Conservation (phyloP, 2,113 vertebrate species). For the Shinisaurus crocodilurus region DNA sequence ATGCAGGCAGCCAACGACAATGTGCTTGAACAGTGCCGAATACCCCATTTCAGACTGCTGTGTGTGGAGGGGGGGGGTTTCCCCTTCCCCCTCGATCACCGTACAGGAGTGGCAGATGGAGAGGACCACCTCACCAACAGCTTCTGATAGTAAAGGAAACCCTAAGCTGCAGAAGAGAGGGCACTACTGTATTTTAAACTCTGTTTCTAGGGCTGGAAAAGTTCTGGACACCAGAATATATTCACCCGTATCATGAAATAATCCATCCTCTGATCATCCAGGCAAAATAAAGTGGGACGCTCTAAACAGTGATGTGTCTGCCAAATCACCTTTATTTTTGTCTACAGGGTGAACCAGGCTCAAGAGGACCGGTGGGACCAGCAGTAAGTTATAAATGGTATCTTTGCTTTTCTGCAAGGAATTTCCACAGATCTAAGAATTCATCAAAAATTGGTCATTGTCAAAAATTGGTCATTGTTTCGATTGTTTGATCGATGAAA, state of each 20-base stretch:
- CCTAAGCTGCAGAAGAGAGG: no score
- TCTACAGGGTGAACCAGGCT: conserved; percentile 61
- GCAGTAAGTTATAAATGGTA: conserved; percentile 42
- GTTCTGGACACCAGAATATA: neutral
- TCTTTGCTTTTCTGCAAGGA: neutral
- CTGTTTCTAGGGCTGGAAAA: neutral
- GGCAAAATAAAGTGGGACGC: neutral
- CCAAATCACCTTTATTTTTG: neutral
- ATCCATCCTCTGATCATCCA: neutral
- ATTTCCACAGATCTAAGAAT: neutral
- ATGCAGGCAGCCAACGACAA: neutral
- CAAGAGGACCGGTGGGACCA: conserved; percentile 52
- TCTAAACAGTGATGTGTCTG: neutral
- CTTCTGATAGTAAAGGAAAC: neutral
- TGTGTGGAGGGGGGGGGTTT: neutral
- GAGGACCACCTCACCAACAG: neutral
- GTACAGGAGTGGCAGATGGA: neutral
- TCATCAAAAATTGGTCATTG: neutral
- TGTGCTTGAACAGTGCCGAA: neutral
- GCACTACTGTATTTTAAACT: neutral
- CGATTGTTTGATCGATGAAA: neutral
- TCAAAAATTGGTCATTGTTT: neutral
- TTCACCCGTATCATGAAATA: neutral
- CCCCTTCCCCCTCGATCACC: neutral
- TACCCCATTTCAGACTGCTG: neutral